Percentiles rank a stretch among this genome's conserved stretches.
Evolutionary conservation across 1,140 invertebrate species (phyloP).

Genomic region (Daktulosphaira vitifoliae): DNA sequence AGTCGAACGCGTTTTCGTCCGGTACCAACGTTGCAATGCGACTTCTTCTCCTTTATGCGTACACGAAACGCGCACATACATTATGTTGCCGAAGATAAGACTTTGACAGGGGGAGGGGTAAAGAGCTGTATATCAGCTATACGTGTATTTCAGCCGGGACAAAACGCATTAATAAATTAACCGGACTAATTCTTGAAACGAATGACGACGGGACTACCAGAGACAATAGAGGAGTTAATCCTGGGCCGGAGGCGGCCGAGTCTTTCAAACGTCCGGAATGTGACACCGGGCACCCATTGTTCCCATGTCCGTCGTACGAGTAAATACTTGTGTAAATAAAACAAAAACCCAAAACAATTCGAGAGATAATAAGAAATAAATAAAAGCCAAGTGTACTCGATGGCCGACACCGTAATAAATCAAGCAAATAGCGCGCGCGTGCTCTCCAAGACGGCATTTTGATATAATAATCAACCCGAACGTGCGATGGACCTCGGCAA

Average conservation of each 20-base stretch:
- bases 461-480: no score
- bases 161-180: slow-evolving; percentile 27
- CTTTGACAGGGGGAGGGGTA: no score
- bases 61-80: no score
- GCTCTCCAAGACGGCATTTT: not conserved
- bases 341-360: not conserved
- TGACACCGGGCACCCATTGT: slow-evolving; percentile 24
- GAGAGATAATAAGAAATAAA: not conserved
- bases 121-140: no score
- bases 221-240: slow-evolving; percentile 31
- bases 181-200: slow-evolving; percentile 30
- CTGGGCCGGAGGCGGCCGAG: not conserved
- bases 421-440: slow-evolving; percentile 3
- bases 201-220: not conserved
- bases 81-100: no score
- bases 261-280: slow-evolving; percentile 31
- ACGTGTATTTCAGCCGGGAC: slow-evolving; percentile 17
- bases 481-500: no score
- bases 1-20: not conserved
- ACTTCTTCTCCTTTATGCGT: no score
- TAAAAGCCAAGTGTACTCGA: not conserved
- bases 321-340: not conserved
- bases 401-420: slow-evolving; percentile 5
- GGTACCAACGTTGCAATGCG: no score
- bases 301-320: not conserved